A percentile compares a stretch with the other conserved stretches of the same genome.
These are phyloP conservation scores for Drosophila malerkotliana DNA, from an alignment of 1,140 invertebrate genomes.

Conservation along the genomic window DNA sequence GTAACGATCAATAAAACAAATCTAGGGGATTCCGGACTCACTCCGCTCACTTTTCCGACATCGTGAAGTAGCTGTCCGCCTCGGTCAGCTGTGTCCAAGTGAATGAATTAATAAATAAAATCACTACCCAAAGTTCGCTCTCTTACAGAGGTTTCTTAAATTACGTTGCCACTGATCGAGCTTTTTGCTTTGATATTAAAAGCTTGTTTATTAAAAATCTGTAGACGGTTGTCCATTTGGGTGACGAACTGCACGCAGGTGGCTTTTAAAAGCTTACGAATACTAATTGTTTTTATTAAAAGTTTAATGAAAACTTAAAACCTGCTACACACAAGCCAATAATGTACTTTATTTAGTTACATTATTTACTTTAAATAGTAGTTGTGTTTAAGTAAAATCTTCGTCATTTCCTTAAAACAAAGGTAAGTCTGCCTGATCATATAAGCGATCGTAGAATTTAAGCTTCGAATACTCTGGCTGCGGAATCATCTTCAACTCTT, in stretches of 20 bases:
- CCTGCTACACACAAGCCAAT: no score
- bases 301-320: no score
- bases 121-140: conserved; percentile 20
- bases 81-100: conserved; percentile 33
- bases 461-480: conserved; percentile 79
- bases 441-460: conserved; percentile 56
- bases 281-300: no score
- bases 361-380: no score
- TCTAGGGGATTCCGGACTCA: not conserved
- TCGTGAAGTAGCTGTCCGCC: conserved; percentile 13
- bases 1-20: conserved; percentile 1
- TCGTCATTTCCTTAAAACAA: conserved; percentile 31
- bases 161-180: conserved; percentile 21
- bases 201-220: not conserved
- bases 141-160: conserved; percentile 35
- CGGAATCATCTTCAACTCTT: conserved; percentile 69
- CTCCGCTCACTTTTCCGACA: conserved; percentile 46
- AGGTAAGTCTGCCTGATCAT: conserved; percentile 29
- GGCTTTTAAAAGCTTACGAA: not conserved
- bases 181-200: conserved; percentile 6
- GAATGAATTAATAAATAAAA: not conserved
- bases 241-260: no score
- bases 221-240: not conserved
- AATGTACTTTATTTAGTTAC: no score
- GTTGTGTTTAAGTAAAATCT: no score